Evolutionary conservation across 2,797 vertebrate species (phyloP).

Genomic region (Morus bassanus): DNA sequence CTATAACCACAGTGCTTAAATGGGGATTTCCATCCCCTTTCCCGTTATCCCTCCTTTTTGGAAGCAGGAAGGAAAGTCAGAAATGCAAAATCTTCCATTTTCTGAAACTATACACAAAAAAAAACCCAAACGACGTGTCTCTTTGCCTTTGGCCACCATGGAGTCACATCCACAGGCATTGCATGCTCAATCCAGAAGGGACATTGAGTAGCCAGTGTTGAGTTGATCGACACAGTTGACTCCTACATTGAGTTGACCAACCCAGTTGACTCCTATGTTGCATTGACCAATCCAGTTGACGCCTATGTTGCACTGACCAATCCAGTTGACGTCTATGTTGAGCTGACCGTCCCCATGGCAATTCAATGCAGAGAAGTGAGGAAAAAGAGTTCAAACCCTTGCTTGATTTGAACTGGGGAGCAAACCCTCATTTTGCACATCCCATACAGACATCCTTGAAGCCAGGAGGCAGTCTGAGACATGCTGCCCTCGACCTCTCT

Average conservation of each 20-base stretch:
- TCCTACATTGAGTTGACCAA: not conserved
- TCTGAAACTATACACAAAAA: not conserved
- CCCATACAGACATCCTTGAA: not conserved
- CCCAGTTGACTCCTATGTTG: fast-evolving
- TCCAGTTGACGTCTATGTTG: no score
- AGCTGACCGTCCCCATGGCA: no score
- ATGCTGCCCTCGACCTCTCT: fast-evolving
- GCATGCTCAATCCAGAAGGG: not conserved
- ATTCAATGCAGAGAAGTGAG: not conserved
- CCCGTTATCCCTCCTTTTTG: not conserved
- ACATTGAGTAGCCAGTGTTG: not conserved
- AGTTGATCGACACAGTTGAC: fast-evolving
- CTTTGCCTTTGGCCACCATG: not conserved
- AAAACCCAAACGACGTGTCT: fast-evolving
- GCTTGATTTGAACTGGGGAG: not conserved
- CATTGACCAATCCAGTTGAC: not conserved
- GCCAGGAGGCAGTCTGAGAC: not conserved
- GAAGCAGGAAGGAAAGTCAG: not conserved
- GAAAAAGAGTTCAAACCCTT: not conserved
- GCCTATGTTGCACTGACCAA: not conserved
- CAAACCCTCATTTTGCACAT: not conserved
- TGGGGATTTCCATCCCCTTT: not conserved
- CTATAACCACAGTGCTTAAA: not conserved
- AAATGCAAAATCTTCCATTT: not conserved
- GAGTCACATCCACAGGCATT: not conserved